Percentiles rank a stretch among this genome's conserved stretches.
phyloP scores from a whole-genome alignment of 2,113 vertebrate species.

The Otus sunia region DNA sequence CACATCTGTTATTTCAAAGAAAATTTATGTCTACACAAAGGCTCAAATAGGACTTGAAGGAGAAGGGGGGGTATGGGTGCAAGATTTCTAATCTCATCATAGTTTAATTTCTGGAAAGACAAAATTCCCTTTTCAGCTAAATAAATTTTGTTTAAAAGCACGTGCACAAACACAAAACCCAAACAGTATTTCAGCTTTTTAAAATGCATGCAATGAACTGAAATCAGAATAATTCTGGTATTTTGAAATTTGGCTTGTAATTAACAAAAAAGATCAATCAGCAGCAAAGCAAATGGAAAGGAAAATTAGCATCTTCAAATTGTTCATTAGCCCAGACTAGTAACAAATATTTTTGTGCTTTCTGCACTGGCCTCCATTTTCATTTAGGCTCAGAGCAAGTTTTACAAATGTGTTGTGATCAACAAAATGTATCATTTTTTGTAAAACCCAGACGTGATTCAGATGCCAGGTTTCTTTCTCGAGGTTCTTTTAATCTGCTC shows the following conservation, averaged over 20 bases:
- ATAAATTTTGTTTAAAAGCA: background rate
- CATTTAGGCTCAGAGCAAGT: background rate
- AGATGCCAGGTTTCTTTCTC: slow-evolving; percentile 15
- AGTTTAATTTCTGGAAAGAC: slow-evolving; percentile 21
- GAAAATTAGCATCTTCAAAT: slow-evolving; percentile 5
- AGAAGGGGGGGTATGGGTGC: background rate
- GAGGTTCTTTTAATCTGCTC: slow-evolving; percentile 31
- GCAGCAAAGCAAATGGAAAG: background rate
- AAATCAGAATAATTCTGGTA: slow-evolving; percentile 1
- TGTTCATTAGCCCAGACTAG: background rate
- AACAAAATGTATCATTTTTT: background rate
- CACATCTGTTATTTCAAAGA: slow-evolving; percentile 43
- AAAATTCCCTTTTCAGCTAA: slow-evolving; percentile 7
- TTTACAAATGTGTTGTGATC: background rate
- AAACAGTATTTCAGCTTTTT: slow-evolving; percentile 6
- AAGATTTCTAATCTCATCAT: slow-evolving; percentile 4
- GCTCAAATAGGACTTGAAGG: slow-evolving; percentile 1
- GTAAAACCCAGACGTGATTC: slow-evolving; percentile 27
- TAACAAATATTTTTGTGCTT: background rate
- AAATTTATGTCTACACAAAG: slow-evolving; percentile 14
- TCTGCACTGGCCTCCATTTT: background rate
- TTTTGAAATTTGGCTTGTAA: slow-evolving; percentile 12
- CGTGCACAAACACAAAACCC: background rate
- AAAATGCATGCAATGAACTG: background rate
- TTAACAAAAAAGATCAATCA: background rate